phyloP scores from a whole-genome alignment of 1,140 invertebrate species.

The Drosophila mojavensis region DNA sequence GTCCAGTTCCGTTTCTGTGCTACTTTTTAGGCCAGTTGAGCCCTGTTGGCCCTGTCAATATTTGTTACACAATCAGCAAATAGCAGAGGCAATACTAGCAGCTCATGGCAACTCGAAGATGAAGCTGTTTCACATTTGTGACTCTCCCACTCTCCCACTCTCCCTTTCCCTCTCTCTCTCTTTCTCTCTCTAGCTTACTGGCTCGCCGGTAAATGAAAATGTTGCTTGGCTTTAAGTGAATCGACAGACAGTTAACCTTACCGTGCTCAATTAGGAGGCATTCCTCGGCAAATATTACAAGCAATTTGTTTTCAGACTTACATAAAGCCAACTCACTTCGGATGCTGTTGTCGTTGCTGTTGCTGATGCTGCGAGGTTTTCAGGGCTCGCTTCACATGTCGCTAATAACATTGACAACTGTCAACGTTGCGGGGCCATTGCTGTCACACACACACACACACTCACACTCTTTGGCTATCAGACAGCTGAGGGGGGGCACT shows the following conservation, averaged over 20 bases:
- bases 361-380: not conserved
- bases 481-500: conserved; percentile 9
- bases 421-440: conserved; percentile 60
- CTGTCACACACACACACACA: conserved; percentile 54
- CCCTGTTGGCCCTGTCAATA: conserved; percentile 63
- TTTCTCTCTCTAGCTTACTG: not conserved
- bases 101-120: conserved; percentile 2
- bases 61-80: conserved; percentile 79
- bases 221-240: conserved; percentile 55
- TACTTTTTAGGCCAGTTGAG: conserved; percentile 17
- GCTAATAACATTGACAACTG: conserved; percentile 77
- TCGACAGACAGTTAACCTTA: conserved; percentile 13
- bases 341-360: not conserved
- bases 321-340: conserved; percentile 2
- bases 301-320: conserved; percentile 17
- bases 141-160: no score
- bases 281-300: conserved; percentile 18
- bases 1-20: conserved; percentile 1
- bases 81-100: conserved; percentile 35
- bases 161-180: no score
- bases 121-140: conserved; percentile 23
- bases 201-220: conserved; percentile 50
- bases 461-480: not conserved
- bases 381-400: conserved; percentile 30
- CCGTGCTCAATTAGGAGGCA: conserved; percentile 50